phyloP scores from a whole-genome alignment of 2,113 vertebrate species.

The Gulo gulo region DNA sequence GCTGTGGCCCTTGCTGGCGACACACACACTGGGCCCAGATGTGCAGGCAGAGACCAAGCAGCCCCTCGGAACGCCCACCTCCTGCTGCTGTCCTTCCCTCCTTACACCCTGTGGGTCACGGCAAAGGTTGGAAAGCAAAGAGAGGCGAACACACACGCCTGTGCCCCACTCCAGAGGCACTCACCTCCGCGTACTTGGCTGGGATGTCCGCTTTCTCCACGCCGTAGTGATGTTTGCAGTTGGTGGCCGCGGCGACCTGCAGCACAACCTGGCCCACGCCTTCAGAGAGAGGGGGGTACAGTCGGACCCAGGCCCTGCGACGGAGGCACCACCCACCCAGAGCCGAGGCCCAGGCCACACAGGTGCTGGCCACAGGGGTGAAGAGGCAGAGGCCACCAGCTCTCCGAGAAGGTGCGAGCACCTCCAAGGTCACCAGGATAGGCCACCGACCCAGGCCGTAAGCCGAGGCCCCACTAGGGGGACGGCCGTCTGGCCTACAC shows the following conservation, averaged over 20 bases:
- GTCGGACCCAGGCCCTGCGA: not conserved
- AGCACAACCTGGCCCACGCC: conserved; percentile 99
- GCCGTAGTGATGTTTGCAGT: conserved; percentile 98
- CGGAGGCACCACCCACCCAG: rapidly evolving
- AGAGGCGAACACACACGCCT: not conserved
- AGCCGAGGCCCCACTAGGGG: not conserved
- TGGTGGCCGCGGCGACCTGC: conserved; percentile 97
- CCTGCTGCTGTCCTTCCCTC: not conserved
- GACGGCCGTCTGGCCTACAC: not conserved
- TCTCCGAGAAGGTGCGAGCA: not conserved
- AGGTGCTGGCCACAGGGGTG: not conserved
- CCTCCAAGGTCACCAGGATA: not conserved
- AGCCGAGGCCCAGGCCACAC: not conserved
- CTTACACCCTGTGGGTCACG: too few relatives aligned
- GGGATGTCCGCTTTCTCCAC: conserved; percentile 99
- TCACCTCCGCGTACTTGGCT: conserved; percentile 98
- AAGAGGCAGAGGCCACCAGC: not conserved
- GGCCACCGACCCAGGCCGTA: not conserved
- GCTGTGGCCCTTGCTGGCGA: not conserved
- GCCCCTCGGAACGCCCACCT: not conserved
- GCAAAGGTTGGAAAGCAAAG: not conserved
- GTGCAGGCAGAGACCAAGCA: not conserved
- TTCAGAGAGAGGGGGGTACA: conserved; percentile 52
- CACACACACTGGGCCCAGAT: too few relatives aligned
- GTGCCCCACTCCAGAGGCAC: not conserved